phyloP scores from a whole-genome alignment of 2,797 vertebrate genomes.

The Coreius guichenoti region DNA sequence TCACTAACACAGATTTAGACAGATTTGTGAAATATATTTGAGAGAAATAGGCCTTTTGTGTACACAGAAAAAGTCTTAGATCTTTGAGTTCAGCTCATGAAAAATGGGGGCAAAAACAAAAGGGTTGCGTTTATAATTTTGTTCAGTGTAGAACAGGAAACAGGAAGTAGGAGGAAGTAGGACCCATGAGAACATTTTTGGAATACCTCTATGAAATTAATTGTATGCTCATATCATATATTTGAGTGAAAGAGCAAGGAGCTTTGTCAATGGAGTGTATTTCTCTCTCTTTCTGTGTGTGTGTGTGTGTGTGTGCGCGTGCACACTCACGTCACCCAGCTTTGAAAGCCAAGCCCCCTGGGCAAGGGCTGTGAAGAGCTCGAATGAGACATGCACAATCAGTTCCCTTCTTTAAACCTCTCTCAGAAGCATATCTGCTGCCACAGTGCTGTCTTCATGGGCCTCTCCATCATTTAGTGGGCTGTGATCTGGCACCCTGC shows the following conservation, averaged over 20 bases:
- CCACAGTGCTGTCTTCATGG: slow-evolving; percentile 84
- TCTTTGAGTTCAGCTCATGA: no score
- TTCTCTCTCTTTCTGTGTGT: slow-evolving; percentile 72
- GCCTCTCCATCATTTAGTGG: slow-evolving; percentile 86
- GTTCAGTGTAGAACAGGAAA: slow-evolving; percentile 3
- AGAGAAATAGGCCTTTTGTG: no score
- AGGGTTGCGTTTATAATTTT: no score
- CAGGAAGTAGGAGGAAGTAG: background rate
- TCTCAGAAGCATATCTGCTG: slow-evolving; percentile 86
- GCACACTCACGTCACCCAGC: slow-evolving; percentile 79
- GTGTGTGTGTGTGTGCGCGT: slow-evolving; percentile 71
- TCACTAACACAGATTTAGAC: no score
- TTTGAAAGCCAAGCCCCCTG: slow-evolving; percentile 85
- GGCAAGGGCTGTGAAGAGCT: slow-evolving; percentile 83
- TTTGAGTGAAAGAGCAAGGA: slow-evolving; percentile 63
- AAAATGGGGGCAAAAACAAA: no score
- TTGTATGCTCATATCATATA: slow-evolving; percentile 29
- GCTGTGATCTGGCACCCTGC: slow-evolving; percentile 82
- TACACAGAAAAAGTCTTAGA: no score
- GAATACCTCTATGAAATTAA: slow-evolving; percentile 23
- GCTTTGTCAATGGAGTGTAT: slow-evolving; percentile 84
- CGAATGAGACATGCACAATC: slow-evolving; percentile 87
- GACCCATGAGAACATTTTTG: slow-evolving; percentile 39
- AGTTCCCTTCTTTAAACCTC: slow-evolving; percentile 87
- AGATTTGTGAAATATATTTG: no score